These are phyloP conservation scores for Macrostomum lignano DNA, from an alignment of 1,140 invertebrate species.

Conservation along the genomic window DNA sequence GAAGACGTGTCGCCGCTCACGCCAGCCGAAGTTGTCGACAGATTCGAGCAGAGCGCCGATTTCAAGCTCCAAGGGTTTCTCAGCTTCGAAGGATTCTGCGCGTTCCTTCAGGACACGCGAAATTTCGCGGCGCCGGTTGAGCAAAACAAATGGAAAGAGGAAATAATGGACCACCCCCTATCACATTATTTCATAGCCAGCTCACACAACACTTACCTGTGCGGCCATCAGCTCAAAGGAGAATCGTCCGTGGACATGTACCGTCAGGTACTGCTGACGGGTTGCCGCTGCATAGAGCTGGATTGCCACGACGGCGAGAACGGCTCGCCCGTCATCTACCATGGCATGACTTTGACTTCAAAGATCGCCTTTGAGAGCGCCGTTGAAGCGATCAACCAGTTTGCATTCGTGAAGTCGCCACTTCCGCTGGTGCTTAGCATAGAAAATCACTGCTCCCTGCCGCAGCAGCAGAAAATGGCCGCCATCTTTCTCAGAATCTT, in stretches of 20 bases:
- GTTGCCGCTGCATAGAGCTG: slow-evolving; percentile 20
- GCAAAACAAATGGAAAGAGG: too few species aligned
- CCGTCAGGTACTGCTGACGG: slow-evolving; percentile 41
- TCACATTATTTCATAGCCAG: slow-evolving; percentile 81
- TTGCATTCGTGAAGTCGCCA: slow-evolving; percentile 59
- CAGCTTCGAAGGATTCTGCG: too few species aligned
- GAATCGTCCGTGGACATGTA: slow-evolving; percentile 72
- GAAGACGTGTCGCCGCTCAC: too few species aligned
- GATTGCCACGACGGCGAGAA: slow-evolving; percentile 75
- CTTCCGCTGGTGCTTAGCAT: slow-evolving; percentile 76
- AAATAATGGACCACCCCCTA: slow-evolving; percentile 48
- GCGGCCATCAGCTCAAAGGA: slow-evolving; percentile 66
- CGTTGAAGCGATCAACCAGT: slow-evolving; percentile 62
- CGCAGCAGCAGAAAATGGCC: slow-evolving; percentile 71
- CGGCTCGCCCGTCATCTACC: slow-evolving; percentile 58
- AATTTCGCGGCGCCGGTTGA: too few species aligned
- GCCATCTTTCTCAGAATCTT: slow-evolving; percentile 70
- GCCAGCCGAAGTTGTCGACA: too few species aligned
- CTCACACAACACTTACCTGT: slow-evolving; percentile 87
- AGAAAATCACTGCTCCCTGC: slow-evolving; percentile 75
- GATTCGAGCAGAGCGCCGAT: too few species aligned
- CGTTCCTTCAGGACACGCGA: too few species aligned
- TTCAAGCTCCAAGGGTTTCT: too few species aligned
- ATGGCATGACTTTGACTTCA: slow-evolving; percentile 64
- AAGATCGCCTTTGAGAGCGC: slow-evolving; percentile 52